Percentiles rank a stretch among this genome's conserved stretches.
phyloP scores from a whole-genome alignment of 2,797 vertebrate species.

The Amblyopsis hoosieri region DNA sequence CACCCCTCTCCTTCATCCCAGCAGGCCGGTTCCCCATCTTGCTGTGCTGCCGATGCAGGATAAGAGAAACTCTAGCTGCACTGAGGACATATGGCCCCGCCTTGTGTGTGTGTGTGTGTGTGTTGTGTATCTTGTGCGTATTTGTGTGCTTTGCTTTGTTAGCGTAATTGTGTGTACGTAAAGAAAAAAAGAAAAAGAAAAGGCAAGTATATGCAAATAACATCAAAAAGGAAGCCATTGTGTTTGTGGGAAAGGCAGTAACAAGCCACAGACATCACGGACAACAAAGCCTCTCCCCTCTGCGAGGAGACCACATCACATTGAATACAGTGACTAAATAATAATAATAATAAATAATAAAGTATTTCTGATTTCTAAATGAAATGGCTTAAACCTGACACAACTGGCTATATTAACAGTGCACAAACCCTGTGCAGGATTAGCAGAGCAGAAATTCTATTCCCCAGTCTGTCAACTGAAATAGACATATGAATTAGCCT shows the following conservation, averaged over 20 bases:
- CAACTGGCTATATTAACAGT: conserved; percentile 58
- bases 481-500: conserved; percentile 61
- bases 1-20: conserved; percentile 32
- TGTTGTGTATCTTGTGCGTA: too few relatives aligned
- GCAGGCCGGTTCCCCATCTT: conserved; percentile 25
- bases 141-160: too few relatives aligned
- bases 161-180: background rate
- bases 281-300: conserved; percentile 28
- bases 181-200: background rate
- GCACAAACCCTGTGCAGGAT: conserved; percentile 57
- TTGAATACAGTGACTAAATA: conserved; percentile 27
- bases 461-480: conserved; percentile 58
- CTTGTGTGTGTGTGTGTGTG: conserved; percentile 16
- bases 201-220: too few relatives aligned
- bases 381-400: conserved; percentile 56
- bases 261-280: conserved; percentile 23
- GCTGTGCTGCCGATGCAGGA: conserved; percentile 47
- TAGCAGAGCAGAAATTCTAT: conserved; percentile 48
- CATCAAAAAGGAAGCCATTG: background rate
- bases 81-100: conserved; percentile 50
- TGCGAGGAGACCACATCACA: conserved; percentile 19
- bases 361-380: conserved; percentile 5
- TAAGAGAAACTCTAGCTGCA: conserved; percentile 56
- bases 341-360: too few relatives aligned
- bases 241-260: conserved; percentile 5